Conservation (phyloP, 2,113 vertebrate genomes). For the Hippoglossus stenolepis region DNA sequence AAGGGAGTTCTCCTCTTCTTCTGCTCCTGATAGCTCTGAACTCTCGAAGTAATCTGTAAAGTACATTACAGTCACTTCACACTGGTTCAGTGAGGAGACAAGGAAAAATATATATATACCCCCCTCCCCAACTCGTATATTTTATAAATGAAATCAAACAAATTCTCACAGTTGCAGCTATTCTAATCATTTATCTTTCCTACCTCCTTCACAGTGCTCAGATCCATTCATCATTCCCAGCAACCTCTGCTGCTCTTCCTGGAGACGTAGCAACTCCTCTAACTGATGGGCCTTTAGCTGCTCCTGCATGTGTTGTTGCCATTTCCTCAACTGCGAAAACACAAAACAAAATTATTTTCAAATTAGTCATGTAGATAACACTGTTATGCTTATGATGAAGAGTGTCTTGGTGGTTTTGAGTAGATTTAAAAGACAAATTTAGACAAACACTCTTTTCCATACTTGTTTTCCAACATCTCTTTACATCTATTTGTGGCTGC, state of each 20-base stretch:
- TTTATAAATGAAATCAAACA: not conserved
- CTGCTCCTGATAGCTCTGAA: constrained; percentile 6
- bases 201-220: constrained; percentile 73
- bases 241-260: constrained; percentile 89
- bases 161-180: not conserved
- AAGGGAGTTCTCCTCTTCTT: not conserved
- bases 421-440: not conserved
- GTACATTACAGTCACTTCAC: not conserved
- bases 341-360: not conserved
- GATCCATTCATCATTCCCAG: constrained; percentile 78
- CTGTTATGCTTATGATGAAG: not conserved
- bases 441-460: not conserved
- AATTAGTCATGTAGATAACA: not conserved
- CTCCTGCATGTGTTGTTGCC: constrained; percentile 93
- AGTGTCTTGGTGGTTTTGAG: not conserved
- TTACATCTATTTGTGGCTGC: not conserved
- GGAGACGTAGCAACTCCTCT: constrained; percentile 87
- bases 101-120: not conserved
- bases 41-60: constrained; percentile 27
- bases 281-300: constrained; percentile 90
- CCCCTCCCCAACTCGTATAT: not conserved
- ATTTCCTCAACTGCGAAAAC: constrained; percentile 86
- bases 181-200: not conserved
- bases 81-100: not conserved
- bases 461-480: not conserved